Conservation (phyloP, 92 coral and sea anemone genomes). For the Zoanthus solanderi region DNA sequence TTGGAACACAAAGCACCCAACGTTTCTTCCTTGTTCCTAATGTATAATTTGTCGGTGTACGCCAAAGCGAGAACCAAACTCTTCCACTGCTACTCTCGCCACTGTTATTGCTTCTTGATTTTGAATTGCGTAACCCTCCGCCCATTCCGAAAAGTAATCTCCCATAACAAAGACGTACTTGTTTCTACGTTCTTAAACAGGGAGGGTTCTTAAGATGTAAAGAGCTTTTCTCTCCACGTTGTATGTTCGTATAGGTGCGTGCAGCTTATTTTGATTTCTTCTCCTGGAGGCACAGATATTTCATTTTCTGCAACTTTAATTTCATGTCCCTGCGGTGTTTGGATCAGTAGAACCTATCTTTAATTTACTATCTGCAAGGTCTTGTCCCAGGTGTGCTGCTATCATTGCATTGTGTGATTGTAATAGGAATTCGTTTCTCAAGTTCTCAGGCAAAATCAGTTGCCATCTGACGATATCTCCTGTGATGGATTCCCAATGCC, state of each 20-base stretch:
- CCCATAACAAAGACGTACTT: conserved; percentile 46
- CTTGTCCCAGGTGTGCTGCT: conserved; percentile 59
- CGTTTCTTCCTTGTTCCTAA: too few relatives aligned
- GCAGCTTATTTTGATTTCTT: neutral
- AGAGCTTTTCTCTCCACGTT: conserved; percentile 55
- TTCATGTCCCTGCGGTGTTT: conserved; percentile 12
- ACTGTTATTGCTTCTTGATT: conserved; percentile 10
- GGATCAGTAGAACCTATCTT: conserved; percentile 40
- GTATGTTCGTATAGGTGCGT: conserved; percentile 32
- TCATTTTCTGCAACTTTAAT: conserved; percentile 38
- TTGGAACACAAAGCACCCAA: neutral
- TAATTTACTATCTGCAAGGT: conserved; percentile 25
- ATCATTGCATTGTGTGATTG: conserved; percentile 45
- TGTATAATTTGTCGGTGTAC: too few relatives aligned
- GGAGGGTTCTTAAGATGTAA: conserved; percentile 44
- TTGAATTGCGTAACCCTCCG: neutral
- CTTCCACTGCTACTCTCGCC: conserved; percentile 44
- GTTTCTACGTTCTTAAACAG: conserved; percentile 41
- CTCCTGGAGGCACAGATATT: conserved; percentile 22
- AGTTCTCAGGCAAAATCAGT: conserved; percentile 26
- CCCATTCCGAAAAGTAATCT: conserved; percentile 41
- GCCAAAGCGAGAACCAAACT: conserved; percentile 43
- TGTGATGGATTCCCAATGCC: conserved; percentile 44
- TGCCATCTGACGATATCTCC: conserved; percentile 34
- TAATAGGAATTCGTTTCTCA: conserved; percentile 6